A percentile compares a stretch with the other conserved stretches of the same genome.
These are phyloP conservation scores for Pseudolaguvia tuberculata DNA, from an alignment of 2,113 vertebrate genomes.

Conservation along the genomic window DNA sequence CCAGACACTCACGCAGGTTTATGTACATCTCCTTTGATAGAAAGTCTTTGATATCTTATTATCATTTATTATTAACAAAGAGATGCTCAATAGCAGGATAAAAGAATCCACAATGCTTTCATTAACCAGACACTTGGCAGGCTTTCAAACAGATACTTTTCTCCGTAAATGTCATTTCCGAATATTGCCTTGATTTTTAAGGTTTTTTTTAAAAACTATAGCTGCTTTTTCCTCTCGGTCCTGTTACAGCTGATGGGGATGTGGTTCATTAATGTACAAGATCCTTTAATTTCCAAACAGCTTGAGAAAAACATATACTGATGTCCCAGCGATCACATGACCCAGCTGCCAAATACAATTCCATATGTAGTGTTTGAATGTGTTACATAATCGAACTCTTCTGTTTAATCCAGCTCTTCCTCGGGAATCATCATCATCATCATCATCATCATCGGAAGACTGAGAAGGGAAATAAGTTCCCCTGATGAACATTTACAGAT, in stretches of 20 bases:
- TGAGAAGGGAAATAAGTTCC: conserved; percentile 46
- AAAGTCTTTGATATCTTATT: neutral
- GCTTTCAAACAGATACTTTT: conserved; percentile 13
- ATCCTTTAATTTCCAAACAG: conserved; percentile 83
- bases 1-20: conserved; percentile 8
- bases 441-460: conserved; percentile 56
- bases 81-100: conserved; percentile 36
- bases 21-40: neutral
- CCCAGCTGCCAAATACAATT: conserved; percentile 79
- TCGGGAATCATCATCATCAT: conserved; percentile 72
- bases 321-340: conserved; percentile 80
- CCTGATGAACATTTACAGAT: conserved; percentile 29
- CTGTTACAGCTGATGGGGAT: conserved; percentile 86
- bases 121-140: conserved; percentile 18
- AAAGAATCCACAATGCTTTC: conserved; percentile 25
- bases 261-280: conserved; percentile 87
- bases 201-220: conserved; percentile 78
- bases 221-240: conserved; percentile 72
- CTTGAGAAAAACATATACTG: conserved; percentile 77
- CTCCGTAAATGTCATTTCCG: conserved; percentile 49
- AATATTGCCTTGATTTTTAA: conserved; percentile 78
- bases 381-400: conserved; percentile 78
- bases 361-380: conserved; percentile 75
- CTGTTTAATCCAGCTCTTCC: conserved; percentile 71
- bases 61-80: conserved; percentile 22